phyloP scores from a whole-genome alignment of 2,888 invertebrate species.

The Syritta pipiens region DNA sequence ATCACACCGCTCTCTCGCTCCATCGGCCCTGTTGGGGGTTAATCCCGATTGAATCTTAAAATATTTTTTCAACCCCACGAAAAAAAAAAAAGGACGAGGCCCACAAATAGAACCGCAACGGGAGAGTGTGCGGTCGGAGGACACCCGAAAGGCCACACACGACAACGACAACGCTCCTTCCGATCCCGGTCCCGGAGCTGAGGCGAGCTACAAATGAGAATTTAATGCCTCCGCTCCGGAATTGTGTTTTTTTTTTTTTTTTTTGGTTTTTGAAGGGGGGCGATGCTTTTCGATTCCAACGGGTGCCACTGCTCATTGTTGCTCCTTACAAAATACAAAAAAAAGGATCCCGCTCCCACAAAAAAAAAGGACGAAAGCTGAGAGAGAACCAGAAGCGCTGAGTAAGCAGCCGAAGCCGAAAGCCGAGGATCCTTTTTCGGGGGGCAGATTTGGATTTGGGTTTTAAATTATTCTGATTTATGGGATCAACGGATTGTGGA shows the following conservation, averaged over 20 bases:
- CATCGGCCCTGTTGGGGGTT: slow-evolving; percentile 33
- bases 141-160: slow-evolving; percentile 5
- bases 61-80: slow-evolving; percentile 46
- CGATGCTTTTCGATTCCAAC: slow-evolving; percentile 39
- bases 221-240: slow-evolving; percentile 51
- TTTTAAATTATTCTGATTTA: slow-evolving; percentile 69
- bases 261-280: not conserved
- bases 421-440: slow-evolving; percentile 13
- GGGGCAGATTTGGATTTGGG: slow-evolving; percentile 56
- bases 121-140: slow-evolving; percentile 26
- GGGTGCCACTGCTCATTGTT: slow-evolving; percentile 49
- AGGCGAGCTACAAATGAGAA: slow-evolving; percentile 64
- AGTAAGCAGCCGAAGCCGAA: slow-evolving; percentile 15
- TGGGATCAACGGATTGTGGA: slow-evolving; percentile 65
- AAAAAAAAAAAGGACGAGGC: slow-evolving; percentile 30
- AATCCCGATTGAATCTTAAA: slow-evolving; percentile 67
- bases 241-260: slow-evolving; percentile 2
- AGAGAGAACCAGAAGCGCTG: slow-evolving; percentile 19
- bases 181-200: no score
- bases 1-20: slow-evolving; percentile 54
- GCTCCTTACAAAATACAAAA: slow-evolving; percentile 61
- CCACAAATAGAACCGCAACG: slow-evolving; percentile 9
- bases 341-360: no score
- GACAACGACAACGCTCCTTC: slow-evolving; percentile 24
- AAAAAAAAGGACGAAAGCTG: no score